These are phyloP conservation scores for Drosophila athabasca DNA, from an alignment of 1,140 invertebrate genomes.

Conservation along the genomic window DNA sequence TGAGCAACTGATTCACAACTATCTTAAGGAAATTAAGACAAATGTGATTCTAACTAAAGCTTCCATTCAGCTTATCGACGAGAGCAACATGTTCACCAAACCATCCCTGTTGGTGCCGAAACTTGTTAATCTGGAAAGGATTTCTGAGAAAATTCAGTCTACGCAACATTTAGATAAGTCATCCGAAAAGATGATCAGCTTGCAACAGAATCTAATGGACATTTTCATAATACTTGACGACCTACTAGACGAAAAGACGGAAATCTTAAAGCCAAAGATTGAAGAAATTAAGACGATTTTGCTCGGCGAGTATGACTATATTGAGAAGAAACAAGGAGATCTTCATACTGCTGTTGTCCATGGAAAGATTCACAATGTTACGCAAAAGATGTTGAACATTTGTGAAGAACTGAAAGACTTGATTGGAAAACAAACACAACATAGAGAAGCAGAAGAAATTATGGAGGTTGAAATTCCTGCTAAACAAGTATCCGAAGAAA, in stretches of 20 bases:
- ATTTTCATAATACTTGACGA: conserved; percentile 70
- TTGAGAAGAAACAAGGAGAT: conserved; percentile 42
- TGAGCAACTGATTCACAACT: conserved; percentile 37
- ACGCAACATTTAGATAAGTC: conserved; percentile 54
- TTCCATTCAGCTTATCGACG: conserved; percentile 48
- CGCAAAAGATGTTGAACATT: conserved; percentile 34
- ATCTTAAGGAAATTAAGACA: conserved; percentile 47
- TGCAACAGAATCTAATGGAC: conserved; percentile 73
- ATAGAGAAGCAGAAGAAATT: not conserved
- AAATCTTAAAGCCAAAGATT: conserved; percentile 35
- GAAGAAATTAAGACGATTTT: conserved; percentile 47
- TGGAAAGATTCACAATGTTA: conserved; percentile 51
- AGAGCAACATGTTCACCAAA: conserved; percentile 54
- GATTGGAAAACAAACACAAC: not conserved
- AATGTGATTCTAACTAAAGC: conserved; percentile 61
- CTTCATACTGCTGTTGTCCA: conserved; percentile 31
- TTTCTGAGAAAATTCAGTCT: conserved; percentile 45
- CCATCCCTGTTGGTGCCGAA: conserved; percentile 62
- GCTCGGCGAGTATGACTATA: conserved; percentile 55
- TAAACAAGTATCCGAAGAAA: conserved; percentile 21
- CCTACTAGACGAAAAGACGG: conserved; percentile 45
- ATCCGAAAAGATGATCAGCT: conserved; percentile 57
- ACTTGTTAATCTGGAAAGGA: conserved; percentile 49
- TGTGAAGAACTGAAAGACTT: conserved; percentile 41
- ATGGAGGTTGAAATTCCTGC: conserved; percentile 13